Conservation (phyloP, 2,888 invertebrate genomes). For the Eubasilissa splendida region DNA sequence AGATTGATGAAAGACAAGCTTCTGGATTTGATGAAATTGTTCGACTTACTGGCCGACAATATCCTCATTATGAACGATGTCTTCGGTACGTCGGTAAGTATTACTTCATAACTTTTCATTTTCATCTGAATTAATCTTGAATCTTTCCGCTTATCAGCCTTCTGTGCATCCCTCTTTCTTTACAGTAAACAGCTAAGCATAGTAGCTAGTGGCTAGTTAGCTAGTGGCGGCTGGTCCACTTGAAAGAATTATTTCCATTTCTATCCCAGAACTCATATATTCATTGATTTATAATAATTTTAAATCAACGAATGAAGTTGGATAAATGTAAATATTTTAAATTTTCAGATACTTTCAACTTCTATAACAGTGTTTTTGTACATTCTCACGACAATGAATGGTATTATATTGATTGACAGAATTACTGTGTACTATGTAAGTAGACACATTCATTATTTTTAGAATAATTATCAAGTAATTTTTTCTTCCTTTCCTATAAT, state of each 20-base stretch:
- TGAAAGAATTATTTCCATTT: too few relatives aligned
- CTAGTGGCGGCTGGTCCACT: too few relatives aligned
- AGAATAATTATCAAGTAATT: not conserved
- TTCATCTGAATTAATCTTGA: too few relatives aligned
- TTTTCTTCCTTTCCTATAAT: too few relatives aligned
- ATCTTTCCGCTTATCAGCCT: too few relatives aligned
- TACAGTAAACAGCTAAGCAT: too few relatives aligned
- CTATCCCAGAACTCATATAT: too few relatives aligned
- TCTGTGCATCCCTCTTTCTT: too few relatives aligned
- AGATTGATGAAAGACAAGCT: slow-evolving; percentile 10
- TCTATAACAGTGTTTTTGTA: slow-evolving; percentile 48
- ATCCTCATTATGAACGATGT: slow-evolving; percentile 46
- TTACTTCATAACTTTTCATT: not conserved
- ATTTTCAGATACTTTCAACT: slow-evolving; percentile 43
- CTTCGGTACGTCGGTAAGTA: slow-evolving; percentile 48
- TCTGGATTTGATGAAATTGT: slow-evolving; percentile 47
- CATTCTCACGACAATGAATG: slow-evolving; percentile 48
- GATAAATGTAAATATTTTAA: too few relatives aligned
- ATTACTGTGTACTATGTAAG: slow-evolving; percentile 38
- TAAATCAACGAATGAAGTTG: too few relatives aligned
- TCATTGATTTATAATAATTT: too few relatives aligned
- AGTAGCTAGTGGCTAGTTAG: too few relatives aligned
- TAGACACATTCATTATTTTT: not conserved
- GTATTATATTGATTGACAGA: slow-evolving; percentile 44
- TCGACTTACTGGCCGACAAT: slow-evolving; percentile 52